Base-by-base conservation (phyloP, 64 coral and sea anemone species). In the Montipora efflorescens region DNA sequence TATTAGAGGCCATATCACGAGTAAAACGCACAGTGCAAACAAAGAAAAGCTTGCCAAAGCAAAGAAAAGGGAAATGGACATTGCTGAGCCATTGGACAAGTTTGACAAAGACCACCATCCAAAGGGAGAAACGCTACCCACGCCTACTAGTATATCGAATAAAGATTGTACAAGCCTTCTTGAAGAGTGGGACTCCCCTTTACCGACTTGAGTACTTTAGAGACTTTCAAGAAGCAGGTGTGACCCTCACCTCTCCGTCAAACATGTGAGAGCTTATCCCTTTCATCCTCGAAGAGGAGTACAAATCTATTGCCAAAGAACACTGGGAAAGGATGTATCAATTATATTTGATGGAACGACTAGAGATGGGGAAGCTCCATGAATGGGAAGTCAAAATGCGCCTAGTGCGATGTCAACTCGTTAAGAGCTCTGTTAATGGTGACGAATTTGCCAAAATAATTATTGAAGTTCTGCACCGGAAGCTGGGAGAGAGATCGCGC, bases 391-490 rank as follows among this genome's bases (percentile, higher is more conserved):
- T 36, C 36, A 36, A 36, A 36, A 36, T 36, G 36, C 36, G 36
- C 36, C 36, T 36, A 36, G 36, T 36, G 36, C 36, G 36, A 36
- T 36, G 36, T 36, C 36, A 36, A 36, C 36, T 36, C 36, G 7
- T 79, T n/a, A 80, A 66, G 48, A 91, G 90, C 28, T 83, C 66
- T 82, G 90, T 36, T 36, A 36, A 36, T 36, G 36, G 36, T 36
- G 36, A 36, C 36, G 36, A 36, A 36, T 36, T 36, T 83, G 87
- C 74, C 3, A 43, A 53, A 3, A 59, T 79, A 59, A 58, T 89
- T 62, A 89, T 89, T 64, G 87, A 89, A 64, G 87, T 89, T n/a
- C 22, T 89, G 1, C 87, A 89, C 50, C 0, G 87, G 0, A 89
- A 78, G 57, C 73, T 89, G 0, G 74, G 58, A 79, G 50, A 67